Conservation (phyloP, 2,797 vertebrate species). For the Fratercula arctica region DNA sequence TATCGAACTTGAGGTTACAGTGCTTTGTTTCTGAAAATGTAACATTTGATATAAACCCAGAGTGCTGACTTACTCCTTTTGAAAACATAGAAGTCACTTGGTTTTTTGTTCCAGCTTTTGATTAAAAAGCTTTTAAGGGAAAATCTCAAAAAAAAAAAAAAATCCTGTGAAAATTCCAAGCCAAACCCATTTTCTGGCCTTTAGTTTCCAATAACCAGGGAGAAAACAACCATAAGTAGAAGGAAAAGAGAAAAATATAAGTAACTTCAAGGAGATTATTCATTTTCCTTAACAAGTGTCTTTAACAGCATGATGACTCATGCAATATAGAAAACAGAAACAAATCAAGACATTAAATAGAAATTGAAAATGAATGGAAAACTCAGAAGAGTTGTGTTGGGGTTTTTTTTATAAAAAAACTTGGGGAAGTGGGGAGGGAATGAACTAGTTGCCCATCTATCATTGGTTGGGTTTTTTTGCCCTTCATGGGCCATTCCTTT, state of each 20-base stretch:
- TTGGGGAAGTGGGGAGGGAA: not conserved
- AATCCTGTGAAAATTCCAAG: not conserved
- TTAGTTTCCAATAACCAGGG: constrained; percentile 14
- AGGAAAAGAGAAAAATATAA: not conserved
- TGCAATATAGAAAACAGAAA: constrained; percentile 31
- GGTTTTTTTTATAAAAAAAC: not conserved
- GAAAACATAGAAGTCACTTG: not conserved
- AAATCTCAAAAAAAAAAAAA: constrained; percentile 5
- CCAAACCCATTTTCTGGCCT: constrained; percentile 15
- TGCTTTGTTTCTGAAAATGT: constrained; percentile 45
- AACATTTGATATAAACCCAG: constrained; percentile 15
- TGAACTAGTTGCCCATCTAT: not conserved
- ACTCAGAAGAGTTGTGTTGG: not conserved
- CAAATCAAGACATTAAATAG: constrained; percentile 11
- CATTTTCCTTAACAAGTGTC: not conserved
- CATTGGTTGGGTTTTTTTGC: not conserved
- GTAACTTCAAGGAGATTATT: constrained; percentile 20
- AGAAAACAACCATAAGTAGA: constrained; percentile 4
- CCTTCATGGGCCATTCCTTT: not conserved
- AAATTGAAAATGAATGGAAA: constrained; percentile 25
- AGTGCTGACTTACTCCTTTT: constrained; percentile 23
- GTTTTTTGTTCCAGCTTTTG: constrained; percentile 27
- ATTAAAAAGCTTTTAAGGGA: constrained; percentile 51
- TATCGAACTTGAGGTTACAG: constrained; percentile 38
- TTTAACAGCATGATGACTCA: not conserved